Evolutionary conservation across 2,888 invertebrate genomes (phyloP), one percentile per base, ranked within the genome.

Genomic region (Geotrupes spiniger): DNA sequence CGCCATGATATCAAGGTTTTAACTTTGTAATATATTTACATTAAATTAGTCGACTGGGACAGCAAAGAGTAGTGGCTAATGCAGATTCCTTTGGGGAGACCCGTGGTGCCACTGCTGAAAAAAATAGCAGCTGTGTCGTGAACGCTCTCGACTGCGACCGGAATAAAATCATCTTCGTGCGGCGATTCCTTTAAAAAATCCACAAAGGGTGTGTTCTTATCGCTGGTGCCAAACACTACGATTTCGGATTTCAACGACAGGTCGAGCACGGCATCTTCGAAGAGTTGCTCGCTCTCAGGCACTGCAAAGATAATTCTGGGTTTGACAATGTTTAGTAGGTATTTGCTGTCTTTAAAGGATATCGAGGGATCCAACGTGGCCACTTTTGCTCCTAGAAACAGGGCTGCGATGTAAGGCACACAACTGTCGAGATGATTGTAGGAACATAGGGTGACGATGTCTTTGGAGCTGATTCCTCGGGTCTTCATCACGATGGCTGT

Each of bases 371-470:
- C 66, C 10, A 69, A 46, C 8, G 61, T 61, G 1, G 62, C 59
- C 1, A 64, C 49, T 33, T 59, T 63, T 4, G 63, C 65, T 2
- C 78, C 78, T 4, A 76, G 64, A 54, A 70, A 77, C 2, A 76
- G 52, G 0, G 74, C 70, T 1, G 77, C 76, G 33, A 78, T 71
- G 38, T 74, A 69, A 0, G 78, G 77, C 16, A 77, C 67, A 2
- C 64, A 63, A 6, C 73, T 59, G 45, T 78, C 70, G 2, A 76
- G 25, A 26, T 75, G 74, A 51, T 74, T 78, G 1, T 71, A 70
- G 3, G 73, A 74, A 67, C 78, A 77, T 1, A 77, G 50, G 0
- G 72, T 59, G 39, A 79, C 69, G 2, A 77, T 72, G 52, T 78
- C 78, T 0, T 74, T 73, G 1, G 53, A 49, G 39, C 64, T 53